Evolutionary conservation across 2,888 invertebrate species (phyloP).

Genomic region (Tenthredo scrophulariae): DNA sequence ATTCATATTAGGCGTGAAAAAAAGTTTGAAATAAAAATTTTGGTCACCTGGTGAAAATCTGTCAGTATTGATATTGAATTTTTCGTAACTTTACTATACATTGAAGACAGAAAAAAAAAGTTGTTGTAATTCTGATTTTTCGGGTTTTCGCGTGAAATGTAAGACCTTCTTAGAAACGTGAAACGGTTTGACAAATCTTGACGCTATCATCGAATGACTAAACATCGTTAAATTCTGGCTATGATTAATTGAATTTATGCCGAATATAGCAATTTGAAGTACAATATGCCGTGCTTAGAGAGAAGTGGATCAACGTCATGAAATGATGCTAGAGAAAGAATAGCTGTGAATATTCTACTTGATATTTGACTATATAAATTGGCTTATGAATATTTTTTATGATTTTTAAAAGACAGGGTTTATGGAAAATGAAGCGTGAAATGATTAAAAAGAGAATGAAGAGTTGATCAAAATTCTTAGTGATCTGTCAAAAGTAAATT

Average conservation of each 20-base stretch:
- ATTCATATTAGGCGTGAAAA: not conserved
- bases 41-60: not conserved
- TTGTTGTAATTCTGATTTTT: not conserved
- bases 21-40: not conserved
- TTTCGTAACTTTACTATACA: not conserved
- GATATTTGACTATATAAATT: not conserved
- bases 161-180: not conserved
- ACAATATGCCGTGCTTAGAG: constrained; percentile 4
- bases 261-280: not conserved
- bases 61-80: not conserved
- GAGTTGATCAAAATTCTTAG: not conserved
- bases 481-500: constrained; percentile 34
- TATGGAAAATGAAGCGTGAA: not conserved
- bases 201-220: not conserved
- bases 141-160: too few relatives aligned
- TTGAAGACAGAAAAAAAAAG: not conserved
- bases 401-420: not conserved
- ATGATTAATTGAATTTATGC: not conserved
- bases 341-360: not conserved
- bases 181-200: not conserved
- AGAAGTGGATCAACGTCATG: not conserved
- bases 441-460: not conserved
- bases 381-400: not conserved
- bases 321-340: not conserved
- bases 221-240: not conserved